Evolutionary conservation across 2,888 invertebrate genomes (phyloP).

Genomic region (Myopa testacea): DNA sequence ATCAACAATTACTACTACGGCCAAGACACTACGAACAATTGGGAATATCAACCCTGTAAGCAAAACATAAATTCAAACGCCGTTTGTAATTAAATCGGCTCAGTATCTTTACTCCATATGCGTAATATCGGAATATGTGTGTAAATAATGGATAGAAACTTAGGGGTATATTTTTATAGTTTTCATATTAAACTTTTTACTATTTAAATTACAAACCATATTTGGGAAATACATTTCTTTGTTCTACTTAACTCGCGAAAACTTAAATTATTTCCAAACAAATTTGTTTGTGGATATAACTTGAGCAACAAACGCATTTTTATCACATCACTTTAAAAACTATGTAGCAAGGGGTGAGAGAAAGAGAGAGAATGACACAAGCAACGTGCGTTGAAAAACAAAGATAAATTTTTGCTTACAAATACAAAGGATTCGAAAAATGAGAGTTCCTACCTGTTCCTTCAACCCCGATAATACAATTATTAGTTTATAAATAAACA

Average conservation of each 20-base stretch:
- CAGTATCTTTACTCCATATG: no score
- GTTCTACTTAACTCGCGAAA: neutral
- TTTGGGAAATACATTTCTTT: neutral
- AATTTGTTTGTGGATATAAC: neutral
- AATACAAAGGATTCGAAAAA: neutral
- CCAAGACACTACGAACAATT: no score
- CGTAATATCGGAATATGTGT: no score
- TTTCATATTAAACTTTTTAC: neutral
- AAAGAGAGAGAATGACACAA: neutral
- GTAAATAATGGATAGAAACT: no score
- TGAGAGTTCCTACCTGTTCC: neutral
- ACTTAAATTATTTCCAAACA: neutral
- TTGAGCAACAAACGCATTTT: slow-evolving; percentile 16
- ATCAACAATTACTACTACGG: no score
- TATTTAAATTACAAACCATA: slow-evolving; percentile 3
- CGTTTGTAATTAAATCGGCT: no score
- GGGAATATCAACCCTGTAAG: no score
- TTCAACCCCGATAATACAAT: neutral
- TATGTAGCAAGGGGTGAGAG: neutral
- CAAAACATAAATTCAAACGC: no score
- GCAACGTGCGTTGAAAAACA: neutral
- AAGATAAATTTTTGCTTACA: neutral
- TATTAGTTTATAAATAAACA: neutral
- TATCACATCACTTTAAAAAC: neutral
- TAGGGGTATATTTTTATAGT: no score